A percentile compares a stretch with the other conserved stretches of the same genome.
phyloP scores from a whole-genome alignment of 2,888 invertebrate species.

The Meteorus cinctellus region DNA sequence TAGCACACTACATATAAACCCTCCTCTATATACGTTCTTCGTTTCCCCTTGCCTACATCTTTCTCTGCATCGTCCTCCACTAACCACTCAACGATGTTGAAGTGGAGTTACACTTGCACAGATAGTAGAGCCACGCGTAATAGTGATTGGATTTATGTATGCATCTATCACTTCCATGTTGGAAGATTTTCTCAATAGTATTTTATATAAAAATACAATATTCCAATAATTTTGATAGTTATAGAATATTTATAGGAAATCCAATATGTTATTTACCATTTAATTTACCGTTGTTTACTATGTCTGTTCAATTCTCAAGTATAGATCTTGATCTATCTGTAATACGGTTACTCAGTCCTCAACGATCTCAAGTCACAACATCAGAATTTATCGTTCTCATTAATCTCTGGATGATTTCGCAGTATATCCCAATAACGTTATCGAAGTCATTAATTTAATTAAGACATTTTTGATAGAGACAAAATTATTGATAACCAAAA shows the following conservation, averaged over 20 bases:
- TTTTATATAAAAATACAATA: not conserved
- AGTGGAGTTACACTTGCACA: not conserved
- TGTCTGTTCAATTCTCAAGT: no score
- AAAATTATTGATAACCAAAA: not conserved
- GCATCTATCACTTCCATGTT: not conserved
- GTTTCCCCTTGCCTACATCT: slow-evolving; percentile 40
- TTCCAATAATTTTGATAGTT: no score
- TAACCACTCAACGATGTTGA: not conserved
- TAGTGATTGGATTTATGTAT: slow-evolving; percentile 16
- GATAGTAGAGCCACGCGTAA: not conserved
- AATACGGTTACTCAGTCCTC: no score
- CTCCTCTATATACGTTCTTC: slow-evolving; percentile 29
- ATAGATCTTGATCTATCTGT: no score
- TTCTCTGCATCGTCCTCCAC: slow-evolving; percentile 12
- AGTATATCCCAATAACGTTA: not conserved
- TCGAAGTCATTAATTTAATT: not conserved
- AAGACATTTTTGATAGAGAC: not conserved
- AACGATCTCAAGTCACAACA: no score
- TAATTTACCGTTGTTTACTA: no score
- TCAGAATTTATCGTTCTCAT: no score
- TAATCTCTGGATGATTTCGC: no score
- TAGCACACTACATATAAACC: slow-evolving; percentile 46
- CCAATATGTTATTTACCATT: no score
- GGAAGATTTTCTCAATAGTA: not conserved
- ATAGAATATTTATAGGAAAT: no score